Percentiles rank a stretch among this genome's conserved stretches.
Evolutionary conservation across 2,888 invertebrate genomes (phyloP).

Genomic region (Scaptomyza reducta): DNA sequence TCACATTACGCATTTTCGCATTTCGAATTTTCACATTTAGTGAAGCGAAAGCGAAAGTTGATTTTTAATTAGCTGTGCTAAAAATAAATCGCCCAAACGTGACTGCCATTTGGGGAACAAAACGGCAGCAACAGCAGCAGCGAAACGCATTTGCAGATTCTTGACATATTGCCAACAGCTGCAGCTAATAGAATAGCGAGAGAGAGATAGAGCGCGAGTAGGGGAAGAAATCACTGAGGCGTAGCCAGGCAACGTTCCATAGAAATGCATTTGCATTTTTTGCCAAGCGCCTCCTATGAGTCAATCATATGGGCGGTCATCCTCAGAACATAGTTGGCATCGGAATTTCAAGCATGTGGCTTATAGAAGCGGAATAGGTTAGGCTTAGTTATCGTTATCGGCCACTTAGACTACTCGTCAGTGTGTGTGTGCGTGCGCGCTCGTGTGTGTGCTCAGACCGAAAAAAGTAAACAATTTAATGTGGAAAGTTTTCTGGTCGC

Average conservation of each 20-base stretch:
- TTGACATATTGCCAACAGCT: conserved; percentile 81
- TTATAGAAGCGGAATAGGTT: conserved; percentile 4
- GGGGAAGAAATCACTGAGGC: conserved; percentile 48
- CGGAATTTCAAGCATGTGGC: conserved; percentile 24
- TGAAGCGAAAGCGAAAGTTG: conserved; percentile 46
- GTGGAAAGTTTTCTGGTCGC: conserved; percentile 63
- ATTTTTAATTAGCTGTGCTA: conserved; percentile 72
- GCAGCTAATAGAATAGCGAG: conserved; percentile 36
- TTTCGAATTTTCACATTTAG: conserved; percentile 30
- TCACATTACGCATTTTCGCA: conserved; percentile 23
- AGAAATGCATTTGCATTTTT: conserved; percentile 61
- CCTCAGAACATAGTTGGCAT: conserved; percentile 13
- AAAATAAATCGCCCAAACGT: conserved; percentile 55
- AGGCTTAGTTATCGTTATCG: conserved; percentile 62
- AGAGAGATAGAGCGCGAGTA: conserved; percentile 2
- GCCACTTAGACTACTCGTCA: conserved; percentile 54
- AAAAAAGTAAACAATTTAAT: conserved; percentile 74
- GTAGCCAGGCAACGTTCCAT: conserved; percentile 60
- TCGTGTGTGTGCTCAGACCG: not conserved
- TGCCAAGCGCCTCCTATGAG: conserved; percentile 12
- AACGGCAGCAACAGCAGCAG: not conserved
- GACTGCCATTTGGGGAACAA: conserved; percentile 36
- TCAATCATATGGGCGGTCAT: conserved; percentile 51
- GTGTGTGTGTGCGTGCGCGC: not conserved
- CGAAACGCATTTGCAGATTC: conserved; percentile 57